These are phyloP conservation scores for Drosophila nigrodunni DNA, from an alignment of 1,140 invertebrate species.

Conservation along the genomic window DNA sequence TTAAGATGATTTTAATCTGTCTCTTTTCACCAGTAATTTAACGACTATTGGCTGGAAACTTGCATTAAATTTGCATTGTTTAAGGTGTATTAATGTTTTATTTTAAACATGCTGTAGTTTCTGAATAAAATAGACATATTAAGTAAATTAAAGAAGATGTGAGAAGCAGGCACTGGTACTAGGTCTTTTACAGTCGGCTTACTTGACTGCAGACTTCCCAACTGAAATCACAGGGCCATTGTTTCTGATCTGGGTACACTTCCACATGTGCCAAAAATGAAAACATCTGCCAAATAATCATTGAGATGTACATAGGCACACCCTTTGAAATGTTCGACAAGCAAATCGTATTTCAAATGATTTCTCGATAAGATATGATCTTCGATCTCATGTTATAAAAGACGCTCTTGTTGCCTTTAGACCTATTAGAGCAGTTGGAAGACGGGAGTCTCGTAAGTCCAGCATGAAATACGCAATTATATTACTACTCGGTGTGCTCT, in stretches of 20 bases:
- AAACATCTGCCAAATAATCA: constrained; percentile 18
- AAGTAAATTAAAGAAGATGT: too few relatives aligned
- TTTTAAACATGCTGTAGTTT: too few relatives aligned
- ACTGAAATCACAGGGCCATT: background rate
- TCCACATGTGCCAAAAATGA: background rate
- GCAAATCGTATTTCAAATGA: constrained; percentile 56
- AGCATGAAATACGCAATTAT: constrained; percentile 61
- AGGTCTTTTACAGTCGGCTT: too few relatives aligned
- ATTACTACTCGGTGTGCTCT: constrained; percentile 50
- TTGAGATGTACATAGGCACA: constrained; percentile 40
- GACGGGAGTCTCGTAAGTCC: constrained; percentile 12
- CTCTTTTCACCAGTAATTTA: background rate
- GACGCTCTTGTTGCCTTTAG: background rate
- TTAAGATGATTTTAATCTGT: background rate
- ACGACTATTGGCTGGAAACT: too few relatives aligned
- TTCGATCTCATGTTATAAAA: constrained; percentile 64
- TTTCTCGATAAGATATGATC: constrained; percentile 57
- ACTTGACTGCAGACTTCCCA: too few relatives aligned
- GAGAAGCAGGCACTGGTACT: too few relatives aligned
- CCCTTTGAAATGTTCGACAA: constrained; percentile 57
- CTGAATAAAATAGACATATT: too few relatives aligned
- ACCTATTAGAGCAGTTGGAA: constrained; percentile 19
- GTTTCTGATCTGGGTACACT: background rate
- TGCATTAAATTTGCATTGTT: too few relatives aligned
- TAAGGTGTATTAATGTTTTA: too few relatives aligned